Percentiles rank a stretch among this genome's conserved stretches.
These are phyloP conservation scores for Aeoliscus strigatus DNA, from an alignment of 2,797 vertebrate species.

Conservation along the genomic window DNA sequence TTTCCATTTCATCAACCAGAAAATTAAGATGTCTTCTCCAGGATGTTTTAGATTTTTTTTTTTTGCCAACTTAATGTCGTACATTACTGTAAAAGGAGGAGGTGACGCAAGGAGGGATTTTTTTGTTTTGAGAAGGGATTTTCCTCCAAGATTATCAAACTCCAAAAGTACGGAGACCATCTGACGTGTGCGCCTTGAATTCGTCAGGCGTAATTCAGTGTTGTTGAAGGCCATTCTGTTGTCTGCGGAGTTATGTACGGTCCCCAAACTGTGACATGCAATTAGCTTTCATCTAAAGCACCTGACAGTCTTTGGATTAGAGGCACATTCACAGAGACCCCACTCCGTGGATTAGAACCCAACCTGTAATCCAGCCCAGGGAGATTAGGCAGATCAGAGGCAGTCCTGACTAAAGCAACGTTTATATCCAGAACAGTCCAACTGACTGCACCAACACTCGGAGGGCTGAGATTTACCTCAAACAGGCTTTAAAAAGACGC, in stretches of 20 bases:
- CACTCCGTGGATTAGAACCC: slow-evolving; percentile 69
- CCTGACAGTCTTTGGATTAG: slow-evolving; percentile 69
- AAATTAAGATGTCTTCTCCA: slow-evolving; percentile 18
- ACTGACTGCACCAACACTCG: slow-evolving; percentile 51
- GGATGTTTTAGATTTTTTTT: slow-evolving; percentile 15
- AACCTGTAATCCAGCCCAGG: slow-evolving; percentile 68
- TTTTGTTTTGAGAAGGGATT: slow-evolving; percentile 1
- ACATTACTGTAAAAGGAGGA: slow-evolving; percentile 21
- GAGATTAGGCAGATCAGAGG: slow-evolving; percentile 71
- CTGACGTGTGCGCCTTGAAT: no score
- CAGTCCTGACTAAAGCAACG: slow-evolving; percentile 64
- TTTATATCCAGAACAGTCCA: slow-evolving; percentile 59
- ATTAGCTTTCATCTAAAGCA: slow-evolving; percentile 73
- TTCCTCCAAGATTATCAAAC: slow-evolving; percentile 23
- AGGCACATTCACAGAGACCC: slow-evolving; percentile 61
- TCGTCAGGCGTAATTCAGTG: no score
- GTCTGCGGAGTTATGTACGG: slow-evolving; percentile 37
- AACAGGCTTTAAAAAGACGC: slow-evolving; percentile 40
- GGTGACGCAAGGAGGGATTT: slow-evolving; percentile 19
- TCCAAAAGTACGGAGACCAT: slow-evolving; percentile 27
- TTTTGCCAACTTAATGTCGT: slow-evolving; percentile 22
- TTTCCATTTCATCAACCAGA: slow-evolving; percentile 7
- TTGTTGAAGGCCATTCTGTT: slow-evolving; percentile 43
- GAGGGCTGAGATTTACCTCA: slow-evolving; percentile 59
- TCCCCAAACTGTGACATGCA: slow-evolving; percentile 64